Base-by-base conservation (phyloP, 2,797 vertebrate genomes). In the Salmo trutta region DNA sequence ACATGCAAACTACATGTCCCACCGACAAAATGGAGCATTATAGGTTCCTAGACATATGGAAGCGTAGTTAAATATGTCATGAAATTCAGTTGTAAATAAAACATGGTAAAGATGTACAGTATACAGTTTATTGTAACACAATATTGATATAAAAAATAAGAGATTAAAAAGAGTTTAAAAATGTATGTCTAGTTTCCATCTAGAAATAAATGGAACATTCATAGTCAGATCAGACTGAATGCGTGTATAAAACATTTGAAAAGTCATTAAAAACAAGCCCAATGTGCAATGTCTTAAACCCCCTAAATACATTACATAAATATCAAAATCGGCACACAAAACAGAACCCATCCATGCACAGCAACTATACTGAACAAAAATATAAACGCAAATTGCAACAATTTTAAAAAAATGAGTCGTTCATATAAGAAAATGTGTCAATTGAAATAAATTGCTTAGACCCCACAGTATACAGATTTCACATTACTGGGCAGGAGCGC, bases 191-290 rank as follows among this genome's bases (percentile, higher is more conserved):
- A 17, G 16, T 75, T 65, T 83, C 15, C 72, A 84, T 78, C 51
- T 81, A 82, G 66, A 77, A 87, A 90, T 91, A 91, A 92, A 91
- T 88, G 86, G 86, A 81, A 29, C 76, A 86, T 79, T 69, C 75
- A 80, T 76, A 47, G 65, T 77, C 74, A 70, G 64, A 77, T 53
- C 24, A 51, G 27, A 62, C 53, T 77, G 17, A 31, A 36, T 14
- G 54, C 16, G 80, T 51, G 24, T 51, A 75, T 5, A 54, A 59
- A 86, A 84, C 83, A 84, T 36, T 51, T 10, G 5, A 21, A 75
- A 59, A 73, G 16, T 75, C 27, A 6, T 79, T 52, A 77, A 52
- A 78, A 64, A 75, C 29, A 75, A 54, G 79, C 74, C 76, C 33
- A 29, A 52, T 77, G 74, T 69, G n/a, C 24, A 56, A 73, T 71